Base-by-base conservation (phyloP, 2,113 vertebrate genomes). In the Thermophis baileyi region DNA sequence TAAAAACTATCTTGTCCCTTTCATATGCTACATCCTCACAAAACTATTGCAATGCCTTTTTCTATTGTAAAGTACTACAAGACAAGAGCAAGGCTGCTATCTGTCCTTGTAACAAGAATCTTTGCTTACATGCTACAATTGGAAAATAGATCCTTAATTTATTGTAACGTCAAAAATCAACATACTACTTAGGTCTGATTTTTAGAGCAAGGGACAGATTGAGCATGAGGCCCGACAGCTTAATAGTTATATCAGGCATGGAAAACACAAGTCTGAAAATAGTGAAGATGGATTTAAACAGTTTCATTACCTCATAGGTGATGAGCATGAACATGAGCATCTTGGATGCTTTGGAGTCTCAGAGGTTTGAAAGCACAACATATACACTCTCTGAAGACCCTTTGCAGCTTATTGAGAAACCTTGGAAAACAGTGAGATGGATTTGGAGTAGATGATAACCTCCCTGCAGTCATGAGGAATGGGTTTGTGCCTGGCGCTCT, bases 171-270 rank as follows among this genome's bases (percentile, higher is more conserved):
- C 90, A 93, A 27, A 95, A 81, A 81, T 44, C 16, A 60, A 90
- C 3, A 30, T 5, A 20, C 0, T 40, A 49, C 93, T 81, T 86
- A 94, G 69, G 51, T 16, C 94, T 94, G 91, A 6, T 94, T 95
- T 95, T 95, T 95, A 94, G 87, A 89, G 93, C 95, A 81, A 85
- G 24, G n/a, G 95, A 95, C 95, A 88, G 24, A 85, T 93, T 94
- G 44, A 69, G 27, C 94, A 89, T 95, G 94, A 96, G 95, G 85
- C 94, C 93, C 91, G 88, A 87, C 85, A 95, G 93, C 92, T 94
- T 96, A 96, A 95, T 74, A 91, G 81, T 4, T 93, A 49, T 94
- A 14, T 12, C 81, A 93, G 89, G 90, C 95, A 35, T 0, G 49
- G 47, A 90, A 74, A 74, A 25, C 47, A 40, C 89, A 90, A n/a